Evolutionary conservation across 2,113 vertebrate species (phyloP).

Genomic region (Alouatta palliata): DNA sequence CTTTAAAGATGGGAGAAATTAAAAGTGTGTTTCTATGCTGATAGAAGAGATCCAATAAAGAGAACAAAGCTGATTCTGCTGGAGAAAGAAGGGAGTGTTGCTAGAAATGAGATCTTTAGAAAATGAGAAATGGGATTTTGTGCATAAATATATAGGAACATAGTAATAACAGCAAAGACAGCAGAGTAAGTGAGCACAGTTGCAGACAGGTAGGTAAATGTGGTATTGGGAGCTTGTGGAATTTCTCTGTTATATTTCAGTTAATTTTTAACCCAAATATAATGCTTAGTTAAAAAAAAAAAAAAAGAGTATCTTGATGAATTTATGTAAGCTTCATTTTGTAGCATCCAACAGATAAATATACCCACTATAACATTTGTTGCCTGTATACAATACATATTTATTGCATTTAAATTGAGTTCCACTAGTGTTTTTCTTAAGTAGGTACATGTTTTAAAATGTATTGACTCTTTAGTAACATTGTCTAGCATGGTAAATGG

Average conservation of each 20-base stretch:
- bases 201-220: not conserved
- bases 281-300: not conserved
- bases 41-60: not conserved
- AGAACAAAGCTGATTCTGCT: not conserved
- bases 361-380: not conserved
- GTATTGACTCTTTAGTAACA: not conserved
- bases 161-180: not conserved
- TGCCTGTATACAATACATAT: not conserved
- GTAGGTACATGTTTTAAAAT: not conserved
- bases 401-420: constrained; percentile 1
- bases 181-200: not conserved
- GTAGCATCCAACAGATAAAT: not conserved
- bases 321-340: not conserved
- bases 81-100: not conserved
- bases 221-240: not conserved
- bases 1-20: not conserved
- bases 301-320: not conserved
- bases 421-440: constrained; percentile 16
- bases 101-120: not conserved
- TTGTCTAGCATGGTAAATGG: not conserved
- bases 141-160: not conserved
- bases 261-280: not conserved
- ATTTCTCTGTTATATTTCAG: not conserved
- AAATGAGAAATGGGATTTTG: not conserved
- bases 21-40: not conserved